A percentile compares a stretch with the other conserved stretches of the same genome.
Evolutionary conservation across 1,140 invertebrate genomes (phyloP).

Genomic region (Drosophila punjabiensis): DNA sequence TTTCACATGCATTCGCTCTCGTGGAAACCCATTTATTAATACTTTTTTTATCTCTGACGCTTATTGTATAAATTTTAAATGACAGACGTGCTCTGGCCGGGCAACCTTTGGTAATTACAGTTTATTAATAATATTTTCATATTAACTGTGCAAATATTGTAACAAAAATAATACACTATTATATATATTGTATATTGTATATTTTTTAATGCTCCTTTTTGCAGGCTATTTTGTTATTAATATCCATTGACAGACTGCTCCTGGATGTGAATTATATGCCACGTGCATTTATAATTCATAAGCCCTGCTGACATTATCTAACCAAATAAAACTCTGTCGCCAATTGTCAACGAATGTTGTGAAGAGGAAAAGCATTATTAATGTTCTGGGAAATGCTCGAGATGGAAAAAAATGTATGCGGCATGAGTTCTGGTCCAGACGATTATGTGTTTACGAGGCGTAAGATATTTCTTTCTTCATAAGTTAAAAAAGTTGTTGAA

Average conservation of each 20-base stretch:
- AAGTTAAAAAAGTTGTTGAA: neutral
- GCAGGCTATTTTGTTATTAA: conserved; percentile 55
- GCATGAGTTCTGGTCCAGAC: neutral
- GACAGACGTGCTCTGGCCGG: conserved; percentile 7
- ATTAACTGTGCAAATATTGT: conserved; percentile 48
- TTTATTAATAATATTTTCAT: conserved; percentile 52
- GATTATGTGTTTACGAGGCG: neutral
- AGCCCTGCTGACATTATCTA: conserved; percentile 59
- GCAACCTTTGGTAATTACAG: conserved; percentile 54
- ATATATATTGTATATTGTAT: neutral
- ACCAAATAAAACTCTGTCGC: conserved; percentile 31
- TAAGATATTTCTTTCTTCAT: neutral
- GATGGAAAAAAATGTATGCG: neutral
- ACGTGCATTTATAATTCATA: conserved; percentile 34
- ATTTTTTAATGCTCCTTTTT: conserved; percentile 20
- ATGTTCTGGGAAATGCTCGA: neutral
- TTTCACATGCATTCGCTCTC: conserved; percentile 19
- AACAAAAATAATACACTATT: conserved; percentile 17
- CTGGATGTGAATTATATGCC: conserved; percentile 14
- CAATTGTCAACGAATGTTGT: conserved; percentile 13
- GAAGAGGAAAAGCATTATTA: neutral
- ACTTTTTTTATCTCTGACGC: conserved; percentile 16
- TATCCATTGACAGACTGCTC: conserved; percentile 44
- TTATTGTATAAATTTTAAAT: conserved; percentile 35
- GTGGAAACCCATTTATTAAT: conserved; percentile 29